Base-by-base conservation (phyloP, 2,113 vertebrate genomes). In the Mesoclemmys tuberculata region DNA sequence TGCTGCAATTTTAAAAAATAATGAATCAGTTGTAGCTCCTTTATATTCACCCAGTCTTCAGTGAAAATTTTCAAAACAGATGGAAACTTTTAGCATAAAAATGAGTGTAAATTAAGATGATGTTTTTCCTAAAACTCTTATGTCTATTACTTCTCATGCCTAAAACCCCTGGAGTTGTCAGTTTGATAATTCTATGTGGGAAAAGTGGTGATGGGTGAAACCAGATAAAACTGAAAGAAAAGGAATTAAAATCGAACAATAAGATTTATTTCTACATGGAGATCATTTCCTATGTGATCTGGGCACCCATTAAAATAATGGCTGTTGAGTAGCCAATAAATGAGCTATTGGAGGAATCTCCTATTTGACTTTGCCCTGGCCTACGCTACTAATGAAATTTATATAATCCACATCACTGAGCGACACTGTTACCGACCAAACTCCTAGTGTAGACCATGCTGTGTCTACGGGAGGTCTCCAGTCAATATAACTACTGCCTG, bases 1-100 rank as follows among this genome's bases (percentile, higher is more conserved):
- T 93, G 94, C 94, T 96, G 92, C 92, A 97, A 29, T 97, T 97
- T 97, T 78, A 44, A 97, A 96, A 97, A 97, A 96, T 97, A 97
- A 97, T 96, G 90, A 96, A 96, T 97, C 95, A 95, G 26, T 96
- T 95, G 92, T 96, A 94, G 91, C 89, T 96, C 81, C 87, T 96
- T 96, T 96, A 71, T 96, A 93, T 96, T 97, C 93, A 93, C 82
- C 71, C 89, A 85, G 87, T 96, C 64, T 85, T 82, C 80, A 84
- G 74, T 85, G 83, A 85, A 88, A 94, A 89, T 95, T 95, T 96
- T 96, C 93, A 89, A 93, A 96, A 94, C 94, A 94, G 95, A 94
- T 96, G 96, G 94, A 91, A 95, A 97, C 74, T 97, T 95, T 85
- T 94, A 94, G 94, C 82, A 12, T 95, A 94, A 94, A 94, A 97